Evolutionary conservation across 2,888 invertebrate species (phyloP), one percentile per base, ranked within the genome.

Genomic region (Tenthredo scrophulariae): DNA sequence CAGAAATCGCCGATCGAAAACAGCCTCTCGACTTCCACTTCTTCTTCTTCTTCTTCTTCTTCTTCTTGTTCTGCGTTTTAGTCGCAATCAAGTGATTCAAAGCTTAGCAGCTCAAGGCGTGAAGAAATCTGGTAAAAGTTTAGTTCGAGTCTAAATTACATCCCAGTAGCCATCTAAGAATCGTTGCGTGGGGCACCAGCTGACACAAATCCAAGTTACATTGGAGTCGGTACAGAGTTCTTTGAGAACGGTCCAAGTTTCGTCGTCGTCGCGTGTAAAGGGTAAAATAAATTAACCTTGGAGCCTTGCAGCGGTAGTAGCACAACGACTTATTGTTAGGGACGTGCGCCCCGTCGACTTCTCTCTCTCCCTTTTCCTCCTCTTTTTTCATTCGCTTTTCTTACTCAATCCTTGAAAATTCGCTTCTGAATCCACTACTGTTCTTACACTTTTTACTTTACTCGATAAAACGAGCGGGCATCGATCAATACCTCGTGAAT

Each of bases 141-240:
- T 22, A 9, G 18, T 22, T 26, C 22, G 37, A 70, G 70, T n/a
- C 72, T 74, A 74, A 74, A 74, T 74, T 40, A 74, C 72, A 43
- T 43, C 43, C 72, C 62, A 43, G 72, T 74, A 74, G 72, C 40
- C 43, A 74, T 74, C 72, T 43, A 74, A 74, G 83, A 85, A 86
- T 85, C 75, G 65, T 77, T 77, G 72, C 84, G 37, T 85, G 79
- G 74, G 83, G 85, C 85, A 85, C 84, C 89, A 86, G 88, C 89
- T 88, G 89, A 88, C 88, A 87, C 89, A 88, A 89, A 89, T 88
- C 85, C 87, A 87, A 88, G 88, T 89, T 88, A 87, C 87, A 88
- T 88, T 85, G 84, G 83, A 85, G 58, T 86, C 77, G 50, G 37
- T 26, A 50, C 75, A 50, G 50, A 82, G 82, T 85, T 82, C 85